These are phyloP conservation scores for Zaprionus ghesquierei DNA, from an alignment of 1,140 invertebrate genomes.

Conservation along the genomic window DNA sequence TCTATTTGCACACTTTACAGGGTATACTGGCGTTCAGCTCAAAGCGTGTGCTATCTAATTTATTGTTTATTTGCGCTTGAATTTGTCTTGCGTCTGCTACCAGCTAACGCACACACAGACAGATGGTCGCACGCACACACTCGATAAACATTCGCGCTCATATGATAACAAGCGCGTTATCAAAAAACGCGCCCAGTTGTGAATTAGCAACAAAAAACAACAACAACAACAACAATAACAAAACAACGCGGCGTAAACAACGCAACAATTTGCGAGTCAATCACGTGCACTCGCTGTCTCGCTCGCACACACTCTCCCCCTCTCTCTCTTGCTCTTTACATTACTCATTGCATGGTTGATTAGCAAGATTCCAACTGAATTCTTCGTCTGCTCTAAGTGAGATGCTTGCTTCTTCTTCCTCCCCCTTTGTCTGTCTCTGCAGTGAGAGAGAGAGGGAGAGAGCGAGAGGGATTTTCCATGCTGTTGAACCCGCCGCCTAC, in stretches of 20 bases:
- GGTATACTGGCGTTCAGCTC: not conserved
- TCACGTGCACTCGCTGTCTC: constrained; percentile 31
- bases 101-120: constrained; percentile 27
- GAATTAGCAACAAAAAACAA: constrained; percentile 33
- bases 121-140: not conserved
- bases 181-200: constrained; percentile 40
- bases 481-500: constrained; percentile 12
- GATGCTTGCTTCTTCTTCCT: too few relatives aligned
- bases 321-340: not conserved
- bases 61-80: constrained; percentile 40
- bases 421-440: too few relatives aligned
- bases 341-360: constrained; percentile 1
- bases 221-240: not conserved
- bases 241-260: constrained; percentile 27
- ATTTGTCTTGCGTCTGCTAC: constrained; percentile 32
- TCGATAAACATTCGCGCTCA: constrained; percentile 51
- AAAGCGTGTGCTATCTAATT: constrained; percentile 6
- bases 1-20: not conserved
- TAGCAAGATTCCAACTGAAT: not conserved
- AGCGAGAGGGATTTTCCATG: not conserved
- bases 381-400: not conserved
- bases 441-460: not conserved
- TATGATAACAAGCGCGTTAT: constrained; percentile 63
- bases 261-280: constrained; percentile 42
- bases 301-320: not conserved